Percentiles rank a stretch among this genome's conserved stretches.
These are phyloP conservation scores for Zoanthus solanderi DNA, from an alignment of 92 coral and sea anemone species.

Conservation along the genomic window DNA sequence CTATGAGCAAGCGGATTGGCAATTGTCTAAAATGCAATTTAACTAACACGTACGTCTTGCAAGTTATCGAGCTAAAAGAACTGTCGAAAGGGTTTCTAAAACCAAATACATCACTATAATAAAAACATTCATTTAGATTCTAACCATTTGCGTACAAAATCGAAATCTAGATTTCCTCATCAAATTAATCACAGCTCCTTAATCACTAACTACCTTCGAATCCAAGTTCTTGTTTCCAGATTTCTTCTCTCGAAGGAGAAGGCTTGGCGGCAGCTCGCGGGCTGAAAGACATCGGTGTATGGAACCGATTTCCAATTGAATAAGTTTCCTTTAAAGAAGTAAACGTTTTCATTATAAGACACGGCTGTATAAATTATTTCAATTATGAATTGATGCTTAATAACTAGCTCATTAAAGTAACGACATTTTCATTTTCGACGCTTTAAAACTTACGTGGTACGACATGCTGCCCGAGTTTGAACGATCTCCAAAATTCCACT, in stretches of 20 bases:
- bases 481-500: background rate
- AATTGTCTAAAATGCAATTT: background rate
- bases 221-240: slow-evolving; percentile 89
- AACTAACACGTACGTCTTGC: background rate
- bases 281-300: slow-evolving; percentile 89
- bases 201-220: slow-evolving; percentile 71
- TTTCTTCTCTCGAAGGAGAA: slow-evolving; percentile 92
- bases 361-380: background rate
- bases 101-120: background rate
- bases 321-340: slow-evolving; percentile 33
- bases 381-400: background rate
- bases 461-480: slow-evolving; percentile 18
- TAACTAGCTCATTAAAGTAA: background rate
- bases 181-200: background rate
- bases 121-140: background rate
- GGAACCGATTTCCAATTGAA: slow-evolving; percentile 61
- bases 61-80: background rate
- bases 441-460: slow-evolving; percentile 27
- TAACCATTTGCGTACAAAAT: background rate
- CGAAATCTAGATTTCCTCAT: background rate
- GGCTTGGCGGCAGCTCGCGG: slow-evolving; percentile 83
- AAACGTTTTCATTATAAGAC: background rate
- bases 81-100: background rate
- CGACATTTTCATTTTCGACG: background rate
- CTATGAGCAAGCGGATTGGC: background rate